Conservation (phyloP, 2,888 invertebrate species). For the Drosophila pegasa region DNA sequence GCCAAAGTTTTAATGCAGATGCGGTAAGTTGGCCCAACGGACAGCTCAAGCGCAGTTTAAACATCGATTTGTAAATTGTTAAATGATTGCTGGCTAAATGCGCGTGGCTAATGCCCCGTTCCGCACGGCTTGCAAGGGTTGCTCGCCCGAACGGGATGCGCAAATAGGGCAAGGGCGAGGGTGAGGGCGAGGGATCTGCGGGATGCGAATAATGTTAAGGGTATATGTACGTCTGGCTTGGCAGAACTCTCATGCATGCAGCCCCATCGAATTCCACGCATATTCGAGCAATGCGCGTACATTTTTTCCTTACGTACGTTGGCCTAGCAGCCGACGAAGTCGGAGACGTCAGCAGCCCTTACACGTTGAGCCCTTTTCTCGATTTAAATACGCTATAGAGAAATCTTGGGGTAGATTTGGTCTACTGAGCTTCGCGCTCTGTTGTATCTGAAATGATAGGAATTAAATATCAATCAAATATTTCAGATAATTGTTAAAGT, state of each 20-base stretch:
- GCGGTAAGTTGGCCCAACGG: conserved; percentile 35
- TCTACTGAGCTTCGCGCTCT: too few relatives aligned
- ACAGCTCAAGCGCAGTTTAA: conserved; percentile 76
- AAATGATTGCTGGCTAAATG: conserved; percentile 82
- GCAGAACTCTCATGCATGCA: conserved; percentile 41
- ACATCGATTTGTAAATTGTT: conserved; percentile 84
- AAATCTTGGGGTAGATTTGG: background rate
- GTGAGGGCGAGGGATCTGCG: too few relatives aligned
- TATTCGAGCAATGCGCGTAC: conserved; percentile 64
- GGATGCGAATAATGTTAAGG: conserved; percentile 20
- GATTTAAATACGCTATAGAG: conserved; percentile 13
- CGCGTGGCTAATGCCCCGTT: conserved; percentile 72
- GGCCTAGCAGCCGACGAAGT: conserved; percentile 8
- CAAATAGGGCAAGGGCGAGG: background rate
- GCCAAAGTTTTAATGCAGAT: conserved; percentile 65
- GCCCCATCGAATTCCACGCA: conserved; percentile 67
- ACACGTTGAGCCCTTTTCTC: conserved; percentile 20
- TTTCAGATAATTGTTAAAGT: background rate
- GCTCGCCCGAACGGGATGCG: conserved; percentile 24
- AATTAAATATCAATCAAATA: background rate
- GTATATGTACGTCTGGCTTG: conserved; percentile 28
- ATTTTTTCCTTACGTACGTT: conserved; percentile 49
- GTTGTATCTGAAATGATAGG: background rate
- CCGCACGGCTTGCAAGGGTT: conserved; percentile 55
- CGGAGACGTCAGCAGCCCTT: conserved; percentile 24